Evolutionary conservation across 2,797 vertebrate species (phyloP).

Genomic region (Pseudochaenichthys georgianus): DNA sequence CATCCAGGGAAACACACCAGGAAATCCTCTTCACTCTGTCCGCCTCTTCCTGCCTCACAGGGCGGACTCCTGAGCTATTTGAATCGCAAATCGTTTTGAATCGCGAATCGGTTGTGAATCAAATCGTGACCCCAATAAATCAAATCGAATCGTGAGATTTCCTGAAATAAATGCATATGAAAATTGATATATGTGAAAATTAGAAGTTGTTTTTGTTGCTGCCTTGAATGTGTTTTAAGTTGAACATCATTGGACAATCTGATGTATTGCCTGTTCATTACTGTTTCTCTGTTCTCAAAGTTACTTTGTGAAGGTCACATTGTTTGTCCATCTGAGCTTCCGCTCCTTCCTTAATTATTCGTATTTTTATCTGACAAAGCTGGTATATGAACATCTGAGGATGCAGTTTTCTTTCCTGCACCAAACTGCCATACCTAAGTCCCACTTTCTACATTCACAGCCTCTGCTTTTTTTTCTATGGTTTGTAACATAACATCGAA

Average conservation of each 20-base stretch:
- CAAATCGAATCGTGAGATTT: no score
- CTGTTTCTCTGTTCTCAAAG: slow-evolving; percentile 16
- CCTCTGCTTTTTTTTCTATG: slow-evolving; percentile 59
- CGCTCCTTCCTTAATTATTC: slow-evolving; percentile 33
- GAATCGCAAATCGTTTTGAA: no score
- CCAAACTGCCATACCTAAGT: slow-evolving; percentile 11
- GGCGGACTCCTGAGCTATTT: no score
- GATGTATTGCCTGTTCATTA: slow-evolving; percentile 9
- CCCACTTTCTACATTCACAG: slow-evolving; percentile 49
- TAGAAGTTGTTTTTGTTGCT: slow-evolving; percentile 23
- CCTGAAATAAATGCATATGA: slow-evolving; percentile 35
- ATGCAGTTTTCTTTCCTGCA: neutral
- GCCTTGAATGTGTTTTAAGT: slow-evolving; percentile 9
- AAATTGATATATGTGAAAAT: neutral
- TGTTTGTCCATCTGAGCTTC: slow-evolving; percentile 39
- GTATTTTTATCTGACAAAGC: slow-evolving; percentile 56
- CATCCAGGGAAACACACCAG: no score
- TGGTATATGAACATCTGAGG: slow-evolving; percentile 49
- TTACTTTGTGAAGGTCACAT: slow-evolving; percentile 6
- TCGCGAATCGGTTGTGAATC: no score
- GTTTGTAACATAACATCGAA: slow-evolving; percentile 78
- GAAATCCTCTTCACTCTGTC: no score
- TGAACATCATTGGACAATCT: neutral
- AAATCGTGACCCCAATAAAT: no score
- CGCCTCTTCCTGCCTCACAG: no score